These are phyloP conservation scores for Baryphthengus martii DNA, from an alignment of 2,113 vertebrate genomes.

Conservation along the genomic window DNA sequence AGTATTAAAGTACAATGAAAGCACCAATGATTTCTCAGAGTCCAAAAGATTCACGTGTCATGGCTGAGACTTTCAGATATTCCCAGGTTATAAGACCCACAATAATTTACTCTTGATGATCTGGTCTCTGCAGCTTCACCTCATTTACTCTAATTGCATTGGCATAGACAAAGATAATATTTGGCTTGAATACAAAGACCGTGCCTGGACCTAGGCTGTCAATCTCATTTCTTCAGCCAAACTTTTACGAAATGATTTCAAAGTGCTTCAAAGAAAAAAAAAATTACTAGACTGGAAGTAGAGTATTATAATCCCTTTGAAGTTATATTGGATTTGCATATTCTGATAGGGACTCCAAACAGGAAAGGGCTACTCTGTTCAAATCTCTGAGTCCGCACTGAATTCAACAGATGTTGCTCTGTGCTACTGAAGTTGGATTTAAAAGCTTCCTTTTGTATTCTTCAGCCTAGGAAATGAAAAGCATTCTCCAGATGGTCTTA, in stretches of 20 bases:
- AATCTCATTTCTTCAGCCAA: neutral
- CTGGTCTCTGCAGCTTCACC: neutral
- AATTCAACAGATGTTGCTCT: neutral
- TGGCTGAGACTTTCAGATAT: neutral
- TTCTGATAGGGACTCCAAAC: neutral
- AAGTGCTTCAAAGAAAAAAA: neutral
- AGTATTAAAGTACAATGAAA: neutral
- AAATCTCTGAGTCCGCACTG: fast-evolving
- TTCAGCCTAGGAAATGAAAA: neutral
- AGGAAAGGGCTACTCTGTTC: neutral
- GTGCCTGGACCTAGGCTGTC: neutral
- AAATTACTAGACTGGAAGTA: neutral
- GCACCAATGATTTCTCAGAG: neutral
- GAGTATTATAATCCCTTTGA: neutral
- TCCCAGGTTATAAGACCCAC: neutral
- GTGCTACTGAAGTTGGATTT: neutral
- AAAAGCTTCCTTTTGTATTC: neutral
- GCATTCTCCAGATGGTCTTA: neutral
- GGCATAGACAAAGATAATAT: neutral
- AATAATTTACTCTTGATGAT: neutral
- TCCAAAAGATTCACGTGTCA: neutral
- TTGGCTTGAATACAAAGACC: neutral
- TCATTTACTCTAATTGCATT: neutral
- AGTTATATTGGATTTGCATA: neutral
- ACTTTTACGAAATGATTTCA: neutral